A percentile compares a stretch with the other conserved stretches of the same genome.
Evolutionary conservation across 2,113 vertebrate genomes (phyloP).

Genomic region (Callorhinus ursinus): DNA sequence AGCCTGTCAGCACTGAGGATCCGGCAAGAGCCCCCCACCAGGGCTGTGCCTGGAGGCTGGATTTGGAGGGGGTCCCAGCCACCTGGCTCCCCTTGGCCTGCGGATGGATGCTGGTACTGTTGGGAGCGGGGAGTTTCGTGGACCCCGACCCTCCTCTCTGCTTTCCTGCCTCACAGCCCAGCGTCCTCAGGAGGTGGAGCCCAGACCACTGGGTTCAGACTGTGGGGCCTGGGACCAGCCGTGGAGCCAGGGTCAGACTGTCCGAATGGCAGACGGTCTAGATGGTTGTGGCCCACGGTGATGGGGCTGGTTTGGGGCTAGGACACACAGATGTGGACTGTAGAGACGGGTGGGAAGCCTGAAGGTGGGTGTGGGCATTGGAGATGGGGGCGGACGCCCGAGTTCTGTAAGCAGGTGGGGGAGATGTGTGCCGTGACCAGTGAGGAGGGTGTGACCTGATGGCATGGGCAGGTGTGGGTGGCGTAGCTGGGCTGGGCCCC

Average conservation of each 20-base stretch:
- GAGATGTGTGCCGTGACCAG: background rate
- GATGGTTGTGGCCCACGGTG: background rate
- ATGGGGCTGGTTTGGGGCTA: background rate
- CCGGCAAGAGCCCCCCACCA: background rate
- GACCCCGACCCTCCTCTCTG: background rate
- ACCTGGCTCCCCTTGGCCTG: slow-evolving; percentile 28
- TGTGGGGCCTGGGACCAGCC: background rate
- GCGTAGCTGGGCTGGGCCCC: fast-evolving
- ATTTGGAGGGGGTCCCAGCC: slow-evolving; percentile 55
- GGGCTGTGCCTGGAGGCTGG: background rate
- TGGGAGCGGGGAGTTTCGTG: background rate
- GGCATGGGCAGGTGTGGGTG: fast-evolving
- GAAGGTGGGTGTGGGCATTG: background rate
- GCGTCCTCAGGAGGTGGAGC: background rate
- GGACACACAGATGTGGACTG: background rate
- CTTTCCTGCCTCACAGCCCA: background rate
- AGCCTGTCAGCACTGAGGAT: slow-evolving; percentile 70
- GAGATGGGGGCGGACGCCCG: background rate
- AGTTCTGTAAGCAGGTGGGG: background rate
- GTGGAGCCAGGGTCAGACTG: background rate
- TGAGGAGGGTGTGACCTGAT: fast-evolving
- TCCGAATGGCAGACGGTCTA: background rate
- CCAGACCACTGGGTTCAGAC: background rate
- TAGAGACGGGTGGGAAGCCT: background rate
- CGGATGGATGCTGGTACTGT: background rate